Conservation (phyloP, 2,113 vertebrate genomes). For the Vicugna pacos region DNA sequence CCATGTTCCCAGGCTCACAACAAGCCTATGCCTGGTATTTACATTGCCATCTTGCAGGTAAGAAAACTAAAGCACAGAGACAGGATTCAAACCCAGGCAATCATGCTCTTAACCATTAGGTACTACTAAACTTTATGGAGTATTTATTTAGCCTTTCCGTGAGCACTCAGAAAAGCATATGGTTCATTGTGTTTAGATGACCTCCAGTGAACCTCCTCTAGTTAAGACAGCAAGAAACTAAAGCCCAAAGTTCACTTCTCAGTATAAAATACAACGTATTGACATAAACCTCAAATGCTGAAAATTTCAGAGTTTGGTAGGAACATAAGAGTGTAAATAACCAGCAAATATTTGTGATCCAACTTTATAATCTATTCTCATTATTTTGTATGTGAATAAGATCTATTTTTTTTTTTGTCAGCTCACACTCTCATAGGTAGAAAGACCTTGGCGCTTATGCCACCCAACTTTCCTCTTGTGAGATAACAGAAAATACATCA, state of each 20-base stretch:
- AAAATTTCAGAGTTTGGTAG: not conserved
- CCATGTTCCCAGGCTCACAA: not conserved
- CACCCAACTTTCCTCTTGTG: not conserved
- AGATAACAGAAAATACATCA: not conserved
- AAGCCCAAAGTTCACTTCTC: not conserved
- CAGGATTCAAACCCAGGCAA: not conserved
- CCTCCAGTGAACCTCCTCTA: not conserved
- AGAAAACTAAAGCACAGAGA: not conserved
- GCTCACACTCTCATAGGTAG: not conserved
- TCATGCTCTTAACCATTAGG: not conserved
- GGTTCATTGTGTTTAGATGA: not conserved
- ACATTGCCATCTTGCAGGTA: not conserved
- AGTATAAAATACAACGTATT: constrained; percentile 13
- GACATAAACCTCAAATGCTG: not conserved
- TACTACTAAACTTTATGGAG: not conserved
- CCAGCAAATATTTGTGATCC: constrained; percentile 18
- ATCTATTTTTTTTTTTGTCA: constrained; percentile 12
- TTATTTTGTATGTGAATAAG: not conserved
- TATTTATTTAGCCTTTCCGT: not conserved
- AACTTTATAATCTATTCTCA: not conserved
- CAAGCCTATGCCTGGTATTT: not conserved
- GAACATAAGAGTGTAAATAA: constrained; percentile 24
- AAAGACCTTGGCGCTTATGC: not conserved
- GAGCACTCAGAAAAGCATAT: not conserved
- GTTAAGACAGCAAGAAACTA: not conserved